A percentile compares a stretch with the other conserved stretches of the same genome.
Conservation (phyloP, 2,888 invertebrate genomes). For the Orthosia incerta region DNA sequence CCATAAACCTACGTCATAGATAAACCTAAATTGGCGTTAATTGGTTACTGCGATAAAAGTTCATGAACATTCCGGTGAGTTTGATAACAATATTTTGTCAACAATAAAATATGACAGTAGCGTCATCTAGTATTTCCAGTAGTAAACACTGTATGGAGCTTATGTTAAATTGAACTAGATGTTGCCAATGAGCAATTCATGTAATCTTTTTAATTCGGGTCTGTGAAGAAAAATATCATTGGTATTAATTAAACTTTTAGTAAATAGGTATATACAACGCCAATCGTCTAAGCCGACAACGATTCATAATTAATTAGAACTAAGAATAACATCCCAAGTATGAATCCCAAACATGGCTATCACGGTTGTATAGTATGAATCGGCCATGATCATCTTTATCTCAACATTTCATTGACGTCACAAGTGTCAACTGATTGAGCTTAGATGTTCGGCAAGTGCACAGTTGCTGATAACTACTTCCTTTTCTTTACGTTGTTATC, state of each 20-base stretch:
- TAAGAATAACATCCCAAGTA: too few relatives aligned
- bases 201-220: too few relatives aligned
- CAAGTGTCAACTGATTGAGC: not conserved
- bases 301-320: not conserved
- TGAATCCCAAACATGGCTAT: not conserved
- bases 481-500: not conserved
- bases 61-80: slow-evolving; percentile 3
- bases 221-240: not conserved
- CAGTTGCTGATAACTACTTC: not conserved
- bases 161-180: slow-evolving; percentile 15
- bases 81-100: slow-evolving; percentile 26
- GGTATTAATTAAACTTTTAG: not conserved
- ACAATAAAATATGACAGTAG: not conserved
- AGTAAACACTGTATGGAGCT: slow-evolving; percentile 1
- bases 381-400: not conserved
- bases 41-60: slow-evolving; percentile 16
- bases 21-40: slow-evolving; percentile 7
- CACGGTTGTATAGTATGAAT: not conserved
- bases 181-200: slow-evolving; percentile 11
- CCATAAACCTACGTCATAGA: slow-evolving; percentile 26
- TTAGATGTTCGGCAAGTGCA: not conserved
- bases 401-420: not conserved
- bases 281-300: too few relatives aligned
- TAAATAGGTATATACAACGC: too few relatives aligned
- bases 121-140: slow-evolving; percentile 22